Evolutionary conservation across 2,888 invertebrate species (phyloP), one percentile per base, ranked within the genome.

Genomic region (Zygaena filipendulae): DNA sequence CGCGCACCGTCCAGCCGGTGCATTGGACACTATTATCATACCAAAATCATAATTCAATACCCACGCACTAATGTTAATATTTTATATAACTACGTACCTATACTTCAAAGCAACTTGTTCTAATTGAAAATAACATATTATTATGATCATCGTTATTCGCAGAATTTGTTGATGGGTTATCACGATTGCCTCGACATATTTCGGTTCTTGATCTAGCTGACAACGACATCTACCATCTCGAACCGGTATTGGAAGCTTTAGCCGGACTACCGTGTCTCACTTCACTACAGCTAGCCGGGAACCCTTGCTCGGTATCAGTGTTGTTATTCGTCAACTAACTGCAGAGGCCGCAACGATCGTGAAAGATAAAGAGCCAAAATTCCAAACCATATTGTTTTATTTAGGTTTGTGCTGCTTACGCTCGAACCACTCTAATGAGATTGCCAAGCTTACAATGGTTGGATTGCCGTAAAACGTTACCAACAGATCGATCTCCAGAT

Each of bases 291-390:
- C 64, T 85, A 14, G 63, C 75, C 32, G 85, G 85, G 24, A 85
- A 85, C 50, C 84, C 84, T 3, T 85, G 85, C 43, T 60, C 82
- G 49, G 84, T 84, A 54, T n/a, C n/a, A n/a, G n/a, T n/a, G n/a
- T n/a, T n/a, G n/a, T n/a, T n/a, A n/a, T n/a, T n/a, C n/a, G n/a
- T n/a, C n/a, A n/a, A n/a, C n/a, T n/a, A n/a, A n/a, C n/a, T n/a
- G n/a, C n/a, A n/a, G n/a, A n/a, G n/a, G 55, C 56, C 48, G n/a
- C 11, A 8, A 11, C 2, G 8, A n/a, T n/a, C n/a, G n/a, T n/a
- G n/a, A n/a, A n/a, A n/a, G n/a, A n/a, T n/a, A n/a, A n/a, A n/a
- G n/a, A n/a, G n/a, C n/a, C n/a, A n/a, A n/a, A n/a, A n/a, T n/a
- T n/a, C n/a, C n/a, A n/a, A n/a, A n/a, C n/a, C n/a, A n/a, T n/a